Evolutionary conservation across 2,888 invertebrate species (phyloP), one percentile per base, ranked within the genome.

Genomic region (Didymodactylos carnosus): DNA sequence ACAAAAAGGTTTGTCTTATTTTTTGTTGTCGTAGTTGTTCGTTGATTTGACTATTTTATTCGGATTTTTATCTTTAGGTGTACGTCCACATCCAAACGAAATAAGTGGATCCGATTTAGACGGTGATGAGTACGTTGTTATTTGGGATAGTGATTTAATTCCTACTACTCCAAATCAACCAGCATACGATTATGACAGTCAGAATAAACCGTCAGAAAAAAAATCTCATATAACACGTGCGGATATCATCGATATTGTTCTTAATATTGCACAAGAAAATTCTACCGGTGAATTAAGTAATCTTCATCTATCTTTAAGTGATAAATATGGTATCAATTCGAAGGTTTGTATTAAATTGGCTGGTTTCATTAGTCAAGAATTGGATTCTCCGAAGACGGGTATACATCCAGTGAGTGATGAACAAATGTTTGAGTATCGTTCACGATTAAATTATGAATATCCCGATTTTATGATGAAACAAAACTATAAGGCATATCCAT

Each of bases 91-190:
- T 39, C 13, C 70, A n/a, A 41, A 16, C 39, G 73, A 73, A 70
- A 73, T 73, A 29, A 43, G 70, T 14, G 73, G 73, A 46, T 46
- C 46, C 11, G 73, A 73, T 39, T 16, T 73, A 16, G 73, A 73
- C 23, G 73, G 73, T n/a, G 73, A 73, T 13, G 41, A 73, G 11
- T 73, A 46, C n/a, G 46, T 62, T 70, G 70, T 73, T 16, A 46
- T 41, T 16, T 73, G 73, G 73, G 73, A 73, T 39, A 2, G 23
- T 8, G 43, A 69, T 16, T 35, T 53, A 2, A 19, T 53, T 16
- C 53, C 53, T 7, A 53, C 10, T 53, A 29, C 53, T 3, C 35
- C 53, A 2, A 53, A 53, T 53, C 53, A 27, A 53, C 5, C 16
- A 4, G 29, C 53, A 19, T 29, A 53, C 8, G 53, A 27, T 3